phyloP scores from a whole-genome alignment of 2,113 vertebrate genomes.

The Narcine bancroftii region DNA sequence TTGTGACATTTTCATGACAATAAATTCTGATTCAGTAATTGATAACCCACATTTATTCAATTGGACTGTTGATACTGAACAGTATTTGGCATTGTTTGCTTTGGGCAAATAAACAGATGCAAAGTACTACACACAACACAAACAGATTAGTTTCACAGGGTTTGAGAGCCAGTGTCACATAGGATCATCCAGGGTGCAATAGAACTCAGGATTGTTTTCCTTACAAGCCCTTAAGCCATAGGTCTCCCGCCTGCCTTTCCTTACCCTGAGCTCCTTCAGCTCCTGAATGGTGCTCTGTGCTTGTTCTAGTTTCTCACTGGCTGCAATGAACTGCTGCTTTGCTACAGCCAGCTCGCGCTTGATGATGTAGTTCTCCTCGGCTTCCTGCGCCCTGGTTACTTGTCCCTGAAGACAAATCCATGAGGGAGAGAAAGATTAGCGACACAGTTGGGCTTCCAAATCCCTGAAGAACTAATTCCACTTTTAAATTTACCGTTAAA shows the following conservation, averaged over 20 bases:
- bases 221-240: not conserved
- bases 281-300: conserved; percentile 78
- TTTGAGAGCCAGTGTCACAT: not conserved
- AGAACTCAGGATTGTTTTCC: not conserved
- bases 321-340: conserved; percentile 71
- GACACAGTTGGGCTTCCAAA: not conserved
- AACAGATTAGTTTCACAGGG: not conserved
- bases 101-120: not conserved
- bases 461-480: not conserved
- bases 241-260: not conserved
- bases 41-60: not conserved
- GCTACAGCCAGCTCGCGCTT: conserved; percentile 83
- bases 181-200: not conserved
- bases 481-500: not conserved
- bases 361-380: conserved; percentile 89
- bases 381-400: conserved; percentile 86
- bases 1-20: too few relatives aligned
- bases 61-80: not conserved
- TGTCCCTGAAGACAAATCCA: conserved; percentile 66
- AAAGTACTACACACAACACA: not conserved
- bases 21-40: too few relatives aligned
- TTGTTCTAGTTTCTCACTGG: conserved; percentile 73
- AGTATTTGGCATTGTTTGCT: not conserved
- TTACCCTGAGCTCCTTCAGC: conserved; percentile 77
- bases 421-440: conserved; percentile 17